Evolutionary conservation across 2,888 invertebrate genomes (phyloP).

Genomic region (Xanthorhoe spadicearia): DNA sequence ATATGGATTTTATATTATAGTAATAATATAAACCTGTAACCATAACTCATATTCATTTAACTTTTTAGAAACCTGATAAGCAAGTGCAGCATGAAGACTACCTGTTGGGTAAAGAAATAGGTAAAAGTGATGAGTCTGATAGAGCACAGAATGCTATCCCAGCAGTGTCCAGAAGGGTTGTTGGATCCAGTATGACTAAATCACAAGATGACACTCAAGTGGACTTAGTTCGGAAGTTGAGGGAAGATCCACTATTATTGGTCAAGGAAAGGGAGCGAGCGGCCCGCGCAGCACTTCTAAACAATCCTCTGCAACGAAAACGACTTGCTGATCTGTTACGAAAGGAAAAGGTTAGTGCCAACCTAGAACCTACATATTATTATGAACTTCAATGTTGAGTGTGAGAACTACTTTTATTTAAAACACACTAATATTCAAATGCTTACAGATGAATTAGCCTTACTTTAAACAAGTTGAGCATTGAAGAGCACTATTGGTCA

Average conservation of each 20-base stretch:
- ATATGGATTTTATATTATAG: too few relatives aligned
- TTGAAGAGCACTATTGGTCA: neutral
- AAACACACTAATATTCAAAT: too few relatives aligned
- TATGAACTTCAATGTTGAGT: neutral
- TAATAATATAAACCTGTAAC: neutral
- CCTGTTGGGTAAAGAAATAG: slow-evolving; percentile 92
- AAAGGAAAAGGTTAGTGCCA: slow-evolving; percentile 76
- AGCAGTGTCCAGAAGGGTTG: slow-evolving; percentile 78
- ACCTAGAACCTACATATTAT: too few relatives aligned
- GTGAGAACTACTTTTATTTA: neutral
- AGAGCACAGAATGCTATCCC: slow-evolving; percentile 91
- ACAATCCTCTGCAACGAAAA: slow-evolving; percentile 96
- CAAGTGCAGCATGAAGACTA: slow-evolving; percentile 93
- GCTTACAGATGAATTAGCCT: too few relatives aligned
- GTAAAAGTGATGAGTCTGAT: slow-evolving; percentile 89
- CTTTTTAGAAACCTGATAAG: slow-evolving; percentile 83
- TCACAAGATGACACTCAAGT: slow-evolving; percentile 88
- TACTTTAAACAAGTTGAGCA: neutral
- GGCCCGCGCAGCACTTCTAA: slow-evolving; percentile 91
- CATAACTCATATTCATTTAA: neutral
- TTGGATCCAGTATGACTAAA: slow-evolving; percentile 73
- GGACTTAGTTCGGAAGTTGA: slow-evolving; percentile 93
- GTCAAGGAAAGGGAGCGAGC: slow-evolving; percentile 96
- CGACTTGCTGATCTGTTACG: slow-evolving; percentile 92
- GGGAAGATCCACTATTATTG: slow-evolving; percentile 96